Evolutionary conservation across 2,113 vertebrate species (phyloP).

Genomic region (Cheirogaleus medius): DNA sequence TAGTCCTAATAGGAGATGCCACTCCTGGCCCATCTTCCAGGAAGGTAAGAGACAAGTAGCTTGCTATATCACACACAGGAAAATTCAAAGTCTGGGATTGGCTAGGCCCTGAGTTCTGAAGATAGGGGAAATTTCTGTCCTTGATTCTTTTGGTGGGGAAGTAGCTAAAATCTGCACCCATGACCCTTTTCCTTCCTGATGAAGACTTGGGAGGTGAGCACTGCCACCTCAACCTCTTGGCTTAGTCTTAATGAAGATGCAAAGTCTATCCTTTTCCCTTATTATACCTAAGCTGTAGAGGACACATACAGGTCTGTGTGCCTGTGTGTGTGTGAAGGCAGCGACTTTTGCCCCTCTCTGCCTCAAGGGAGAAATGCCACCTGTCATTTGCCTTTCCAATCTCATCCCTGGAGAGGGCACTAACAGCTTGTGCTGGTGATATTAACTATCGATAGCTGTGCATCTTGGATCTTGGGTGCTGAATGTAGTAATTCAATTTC

Average conservation of each 20-base stretch:
- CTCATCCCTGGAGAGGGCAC: neutral
- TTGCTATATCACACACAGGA: neutral
- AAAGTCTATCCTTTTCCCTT: neutral
- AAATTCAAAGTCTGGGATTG: neutral
- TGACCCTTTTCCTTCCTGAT: neutral
- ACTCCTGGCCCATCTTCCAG: too few relatives aligned
- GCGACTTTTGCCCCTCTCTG: neutral
- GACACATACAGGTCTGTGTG: neutral
- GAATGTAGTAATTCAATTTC: neutral
- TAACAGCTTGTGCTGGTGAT: neutral
- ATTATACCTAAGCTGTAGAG: neutral
- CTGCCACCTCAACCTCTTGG: neutral
- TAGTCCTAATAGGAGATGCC: too few relatives aligned
- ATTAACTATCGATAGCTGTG: neutral
- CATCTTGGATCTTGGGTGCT: neutral
- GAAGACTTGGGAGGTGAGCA: neutral
- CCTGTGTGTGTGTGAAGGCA: neutral
- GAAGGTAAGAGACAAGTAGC: neutral
- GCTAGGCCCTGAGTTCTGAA: neutral
- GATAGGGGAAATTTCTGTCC: neutral
- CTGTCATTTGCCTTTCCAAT: neutral
- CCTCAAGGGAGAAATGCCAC: neutral
- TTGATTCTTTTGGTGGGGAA: neutral
- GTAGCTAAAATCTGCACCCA: neutral
- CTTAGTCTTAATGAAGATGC: neutral